Evolutionary conservation across 2,797 vertebrate genomes (phyloP).

Genomic region (Leucoraja ocellata): DNA sequence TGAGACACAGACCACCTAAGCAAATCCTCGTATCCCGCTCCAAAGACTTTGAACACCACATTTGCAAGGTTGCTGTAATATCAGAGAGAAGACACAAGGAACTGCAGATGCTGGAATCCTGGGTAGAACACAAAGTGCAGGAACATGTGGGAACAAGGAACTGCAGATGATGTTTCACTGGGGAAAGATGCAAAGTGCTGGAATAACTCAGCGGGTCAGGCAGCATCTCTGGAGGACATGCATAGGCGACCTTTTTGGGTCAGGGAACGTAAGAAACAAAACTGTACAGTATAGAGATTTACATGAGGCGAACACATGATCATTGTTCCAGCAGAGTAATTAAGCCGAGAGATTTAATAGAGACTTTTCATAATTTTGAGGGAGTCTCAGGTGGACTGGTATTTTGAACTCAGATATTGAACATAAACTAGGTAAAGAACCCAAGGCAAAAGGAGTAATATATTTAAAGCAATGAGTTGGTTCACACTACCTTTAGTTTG

Average conservation of each 20-base stretch:
- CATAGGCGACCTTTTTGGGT: no score
- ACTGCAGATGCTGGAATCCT: no score
- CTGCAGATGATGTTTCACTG: no score
- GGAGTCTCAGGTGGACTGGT: background rate
- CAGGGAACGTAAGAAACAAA: no score
- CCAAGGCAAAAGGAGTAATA: background rate
- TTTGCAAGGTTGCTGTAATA: background rate
- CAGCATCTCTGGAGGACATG: no score
- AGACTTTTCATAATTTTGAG: background rate
- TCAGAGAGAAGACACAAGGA: no score
- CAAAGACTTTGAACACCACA: background rate
- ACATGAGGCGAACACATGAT: background rate
- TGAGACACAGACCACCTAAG: no score
- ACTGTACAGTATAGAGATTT: background rate
- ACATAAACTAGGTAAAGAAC: background rate
- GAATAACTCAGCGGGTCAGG: no score
- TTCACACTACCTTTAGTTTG: background rate
- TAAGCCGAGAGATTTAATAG: background rate
- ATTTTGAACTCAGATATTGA: background rate
- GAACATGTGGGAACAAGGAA: no score
- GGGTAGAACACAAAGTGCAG: no score
- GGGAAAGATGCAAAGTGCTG: no score
- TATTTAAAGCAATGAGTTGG: background rate
- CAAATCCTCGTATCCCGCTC: no score
- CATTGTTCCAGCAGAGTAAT: background rate